Evolutionary conservation across 2,888 invertebrate genomes (phyloP).

Genomic region (Pseudanteris insignis): DNA sequence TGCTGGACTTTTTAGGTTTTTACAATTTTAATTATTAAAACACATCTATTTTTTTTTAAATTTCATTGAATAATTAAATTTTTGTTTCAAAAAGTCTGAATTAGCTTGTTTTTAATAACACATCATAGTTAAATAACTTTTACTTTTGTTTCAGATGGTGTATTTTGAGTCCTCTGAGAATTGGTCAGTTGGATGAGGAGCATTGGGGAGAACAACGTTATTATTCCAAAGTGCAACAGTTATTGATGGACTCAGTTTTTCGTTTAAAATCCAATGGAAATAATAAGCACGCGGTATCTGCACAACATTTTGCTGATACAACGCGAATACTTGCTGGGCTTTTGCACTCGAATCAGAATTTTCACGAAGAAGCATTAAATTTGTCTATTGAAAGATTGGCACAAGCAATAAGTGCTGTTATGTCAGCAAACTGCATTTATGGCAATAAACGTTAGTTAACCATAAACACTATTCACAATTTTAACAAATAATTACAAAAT

Average conservation of each 20-base stretch:
- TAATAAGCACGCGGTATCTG: conserved; percentile 63
- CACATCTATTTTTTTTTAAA: too few species aligned
- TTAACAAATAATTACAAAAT: not conserved
- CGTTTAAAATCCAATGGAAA: conserved; percentile 56
- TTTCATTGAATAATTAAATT: too few species aligned
- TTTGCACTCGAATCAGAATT: conserved; percentile 50
- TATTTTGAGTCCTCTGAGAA: conserved; percentile 58
- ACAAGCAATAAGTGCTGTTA: conserved; percentile 83
- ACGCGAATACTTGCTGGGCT: conserved; percentile 53
- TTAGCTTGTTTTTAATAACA: too few species aligned
- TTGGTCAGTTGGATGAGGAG: conserved; percentile 28
- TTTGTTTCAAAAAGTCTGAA: too few species aligned
- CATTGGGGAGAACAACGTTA: conserved; percentile 50
- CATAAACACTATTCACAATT: not conserved
- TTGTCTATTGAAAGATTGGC: conserved; percentile 77
- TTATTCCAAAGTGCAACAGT: conserved; percentile 62
- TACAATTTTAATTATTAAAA: too few species aligned
- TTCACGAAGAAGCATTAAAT: conserved; percentile 49
- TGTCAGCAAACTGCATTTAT: conserved; percentile 81
- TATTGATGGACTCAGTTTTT: conserved; percentile 63
- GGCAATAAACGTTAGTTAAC: conserved; percentile 76
- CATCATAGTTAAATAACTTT: too few species aligned
- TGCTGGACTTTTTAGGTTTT: conserved; percentile 75
- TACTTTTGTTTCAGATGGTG: conserved; percentile 58
- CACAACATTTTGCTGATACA: conserved; percentile 62